phyloP scores from a whole-genome alignment of 2,113 vertebrate species.

The Lates calcarifer region DNA sequence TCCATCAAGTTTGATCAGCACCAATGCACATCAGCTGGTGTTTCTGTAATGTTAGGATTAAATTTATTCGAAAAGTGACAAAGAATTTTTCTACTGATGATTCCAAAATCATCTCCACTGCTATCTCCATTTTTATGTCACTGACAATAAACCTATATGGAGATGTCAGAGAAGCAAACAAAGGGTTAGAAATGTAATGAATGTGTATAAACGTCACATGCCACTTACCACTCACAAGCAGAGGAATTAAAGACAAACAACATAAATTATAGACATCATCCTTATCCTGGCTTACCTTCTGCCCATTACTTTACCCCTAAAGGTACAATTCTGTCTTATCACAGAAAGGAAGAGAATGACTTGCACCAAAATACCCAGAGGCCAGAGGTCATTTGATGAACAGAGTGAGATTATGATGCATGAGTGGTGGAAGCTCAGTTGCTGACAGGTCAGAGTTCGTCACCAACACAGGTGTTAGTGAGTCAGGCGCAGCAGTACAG shows the following conservation, averaged over 20 bases:
- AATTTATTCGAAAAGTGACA: background rate
- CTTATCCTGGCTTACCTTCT: background rate
- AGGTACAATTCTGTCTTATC: conserved; percentile 4
- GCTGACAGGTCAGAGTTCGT: conserved; percentile 41
- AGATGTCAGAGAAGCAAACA: conserved; percentile 21
- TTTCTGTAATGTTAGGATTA: background rate
- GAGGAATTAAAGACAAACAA: background rate
- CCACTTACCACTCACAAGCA: conserved; percentile 5
- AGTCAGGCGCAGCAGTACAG: conserved; percentile 53
- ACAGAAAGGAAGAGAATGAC: conserved; percentile 4
- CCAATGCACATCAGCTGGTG: background rate
- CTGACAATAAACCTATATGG: conserved; percentile 25
- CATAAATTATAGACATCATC: background rate
- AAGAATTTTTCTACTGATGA: background rate
- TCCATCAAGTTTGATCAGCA: background rate
- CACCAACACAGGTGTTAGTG: conserved; percentile 52
- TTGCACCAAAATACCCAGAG: conserved; percentile 24
- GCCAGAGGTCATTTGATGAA: conserved; percentile 38
- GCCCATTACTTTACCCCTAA: background rate
- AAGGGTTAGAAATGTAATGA: background rate
- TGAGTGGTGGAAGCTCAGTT: conserved; percentile 32
- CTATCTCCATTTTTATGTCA: background rate
- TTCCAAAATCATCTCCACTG: background rate
- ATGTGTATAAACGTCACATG: background rate
- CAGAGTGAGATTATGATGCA: conserved; percentile 41